phyloP scores from a whole-genome alignment of 2,888 invertebrate species.

The Hypolimnas misippus region DNA sequence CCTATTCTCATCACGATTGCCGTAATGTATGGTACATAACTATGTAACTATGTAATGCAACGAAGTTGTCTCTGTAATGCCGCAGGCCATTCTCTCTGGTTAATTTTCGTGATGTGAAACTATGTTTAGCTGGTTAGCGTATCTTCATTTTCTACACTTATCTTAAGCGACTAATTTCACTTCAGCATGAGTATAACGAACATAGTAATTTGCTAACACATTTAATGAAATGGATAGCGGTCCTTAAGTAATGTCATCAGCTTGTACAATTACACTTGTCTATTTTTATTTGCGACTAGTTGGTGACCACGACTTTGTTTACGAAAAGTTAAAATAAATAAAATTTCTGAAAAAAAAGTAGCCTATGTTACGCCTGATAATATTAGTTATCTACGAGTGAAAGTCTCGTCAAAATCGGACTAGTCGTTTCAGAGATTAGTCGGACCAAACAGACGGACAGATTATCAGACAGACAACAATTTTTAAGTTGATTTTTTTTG shows the following conservation, averaged over 20 bases:
- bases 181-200: conserved; percentile 1
- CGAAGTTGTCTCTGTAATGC: conserved; percentile 21
- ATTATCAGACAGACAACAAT: too few species aligned
- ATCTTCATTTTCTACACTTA: conserved; percentile 35
- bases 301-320: too few species aligned
- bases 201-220: conserved; percentile 9
- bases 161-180: conserved; percentile 20
- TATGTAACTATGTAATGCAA: background rate
- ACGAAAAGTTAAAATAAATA: too few species aligned
- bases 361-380: too few species aligned
- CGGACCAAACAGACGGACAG: too few species aligned
- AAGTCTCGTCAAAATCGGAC: too few species aligned
- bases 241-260: conserved; percentile 5
- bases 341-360: too few species aligned
- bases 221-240: conserved; percentile 20
- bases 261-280: background rate
- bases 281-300: background rate
- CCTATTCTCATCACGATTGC: background rate
- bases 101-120: conserved; percentile 35
- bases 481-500: too few species aligned
- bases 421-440: too few species aligned
- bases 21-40: background rate
- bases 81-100: conserved; percentile 24
- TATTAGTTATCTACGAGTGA: too few species aligned
- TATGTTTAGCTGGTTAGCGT: conserved; percentile 29